A percentile compares a stretch with the other conserved stretches of the same genome.
These are phyloP conservation scores for Hylaeus anthracinus DNA, from an alignment of 1,140 invertebrate species.

Conservation along the genomic window DNA sequence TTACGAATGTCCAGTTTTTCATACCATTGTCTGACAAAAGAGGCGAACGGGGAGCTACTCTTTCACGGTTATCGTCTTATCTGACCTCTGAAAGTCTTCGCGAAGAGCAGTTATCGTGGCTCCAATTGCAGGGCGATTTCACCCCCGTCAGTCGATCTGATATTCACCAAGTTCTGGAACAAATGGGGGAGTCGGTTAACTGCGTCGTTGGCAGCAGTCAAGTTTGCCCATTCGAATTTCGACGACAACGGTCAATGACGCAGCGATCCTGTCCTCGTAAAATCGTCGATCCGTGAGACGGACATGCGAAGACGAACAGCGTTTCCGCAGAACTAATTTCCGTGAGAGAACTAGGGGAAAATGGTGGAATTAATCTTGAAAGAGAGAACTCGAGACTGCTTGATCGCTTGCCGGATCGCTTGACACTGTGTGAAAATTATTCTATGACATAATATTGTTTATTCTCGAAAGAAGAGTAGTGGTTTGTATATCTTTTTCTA, in stretches of 20 bases:
- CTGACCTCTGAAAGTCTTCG: constrained; percentile 24
- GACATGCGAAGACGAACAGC: constrained; percentile 14
- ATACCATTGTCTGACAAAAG: constrained; percentile 30
- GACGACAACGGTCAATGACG: constrained; percentile 53
- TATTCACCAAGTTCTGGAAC: constrained; percentile 58
- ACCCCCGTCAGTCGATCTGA: constrained; percentile 52
- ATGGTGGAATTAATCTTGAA: neutral
- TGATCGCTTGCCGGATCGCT: neutral
- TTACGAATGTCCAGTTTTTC: neutral
- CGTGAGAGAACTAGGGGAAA: constrained; percentile 10
- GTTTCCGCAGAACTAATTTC: constrained; percentile 43
- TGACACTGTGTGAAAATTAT: neutral
- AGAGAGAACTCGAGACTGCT: too few species aligned
- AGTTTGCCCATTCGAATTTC: constrained; percentile 62
- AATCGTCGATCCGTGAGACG: constrained; percentile 44
- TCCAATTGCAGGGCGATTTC: constrained; percentile 46
- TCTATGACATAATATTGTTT: neutral
- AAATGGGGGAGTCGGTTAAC: constrained; percentile 44
- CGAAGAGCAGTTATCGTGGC: constrained; percentile 47
- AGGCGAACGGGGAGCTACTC: neutral
- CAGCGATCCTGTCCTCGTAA: constrained; percentile 46
- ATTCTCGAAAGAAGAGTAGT: too few species aligned
- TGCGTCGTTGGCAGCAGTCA: constrained; percentile 34
- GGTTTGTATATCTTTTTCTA: too few species aligned
- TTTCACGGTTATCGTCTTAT: constrained; percentile 40